Conservation (phyloP, 2,888 invertebrate species). For the Entomobrya multifasciata region DNA sequence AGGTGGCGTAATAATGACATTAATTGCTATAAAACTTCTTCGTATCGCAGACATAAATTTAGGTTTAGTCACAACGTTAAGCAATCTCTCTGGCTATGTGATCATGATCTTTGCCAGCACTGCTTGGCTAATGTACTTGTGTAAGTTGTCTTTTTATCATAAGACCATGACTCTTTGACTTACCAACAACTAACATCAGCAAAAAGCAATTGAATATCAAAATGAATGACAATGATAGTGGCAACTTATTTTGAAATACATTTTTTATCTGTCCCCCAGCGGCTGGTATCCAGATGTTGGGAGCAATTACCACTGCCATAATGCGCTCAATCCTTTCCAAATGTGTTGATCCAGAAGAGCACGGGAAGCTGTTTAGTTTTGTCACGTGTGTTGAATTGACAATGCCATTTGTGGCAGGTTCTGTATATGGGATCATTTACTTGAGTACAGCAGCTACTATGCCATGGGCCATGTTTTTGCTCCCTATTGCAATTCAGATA, state of each 20-base stretch:
- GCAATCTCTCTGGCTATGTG: slow-evolving; percentile 66
- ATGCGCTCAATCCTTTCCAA: slow-evolving; percentile 85
- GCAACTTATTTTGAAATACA: background rate
- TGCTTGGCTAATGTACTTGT: slow-evolving; percentile 72
- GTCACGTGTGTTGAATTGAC: slow-evolving; percentile 85
- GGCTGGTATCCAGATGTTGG: slow-evolving; percentile 82
- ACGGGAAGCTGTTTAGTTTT: slow-evolving; percentile 81
- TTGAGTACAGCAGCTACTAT: slow-evolving; percentile 83
- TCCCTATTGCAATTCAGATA: slow-evolving; percentile 82
- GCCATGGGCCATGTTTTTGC: slow-evolving; percentile 84
- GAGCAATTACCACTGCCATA: slow-evolving; percentile 84
- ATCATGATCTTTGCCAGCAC: slow-evolving; percentile 63
- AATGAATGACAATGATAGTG: background rate
- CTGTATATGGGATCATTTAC: slow-evolving; percentile 86
- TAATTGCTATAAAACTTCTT: slow-evolving; percentile 63
- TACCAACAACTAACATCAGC: no score
- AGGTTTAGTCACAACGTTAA: slow-evolving; percentile 58
- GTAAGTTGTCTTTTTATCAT: slow-evolving; percentile 54
- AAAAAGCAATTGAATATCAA: no score
- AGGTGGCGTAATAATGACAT: slow-evolving; percentile 83
- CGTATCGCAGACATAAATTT: slow-evolving; percentile 59
- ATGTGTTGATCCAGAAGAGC: slow-evolving; percentile 84
- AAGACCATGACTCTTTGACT: no score
- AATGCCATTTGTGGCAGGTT: slow-evolving; percentile 84
- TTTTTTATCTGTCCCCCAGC: slow-evolving; percentile 79